Conservation (phyloP, 2,113 vertebrate species). For the Speoplatyrhinus poulsoni region DNA sequence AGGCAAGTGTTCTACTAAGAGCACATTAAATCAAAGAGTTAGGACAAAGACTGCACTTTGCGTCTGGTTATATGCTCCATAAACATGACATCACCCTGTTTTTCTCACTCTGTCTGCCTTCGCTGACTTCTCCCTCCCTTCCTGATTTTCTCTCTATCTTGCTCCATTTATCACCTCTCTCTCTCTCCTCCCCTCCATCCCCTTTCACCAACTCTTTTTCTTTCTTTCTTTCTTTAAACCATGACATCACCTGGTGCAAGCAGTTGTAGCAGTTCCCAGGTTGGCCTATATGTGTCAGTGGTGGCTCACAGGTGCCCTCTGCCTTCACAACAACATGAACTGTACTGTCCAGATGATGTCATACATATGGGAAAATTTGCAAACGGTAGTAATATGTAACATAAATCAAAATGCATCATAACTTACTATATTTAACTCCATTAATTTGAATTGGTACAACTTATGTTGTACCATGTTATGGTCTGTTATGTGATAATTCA, state of each 20-base stretch:
- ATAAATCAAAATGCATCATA: background rate
- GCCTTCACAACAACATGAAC: slow-evolving; percentile 10
- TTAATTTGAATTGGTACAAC: background rate
- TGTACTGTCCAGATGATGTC: slow-evolving; percentile 66
- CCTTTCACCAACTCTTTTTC: slow-evolving; percentile 38
- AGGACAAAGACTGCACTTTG: slow-evolving; percentile 45
- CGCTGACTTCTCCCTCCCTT: slow-evolving; percentile 7
- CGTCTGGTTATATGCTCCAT: slow-evolving; percentile 21
- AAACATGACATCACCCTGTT: slow-evolving; percentile 61
- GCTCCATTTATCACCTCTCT: background rate
- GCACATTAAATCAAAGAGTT: slow-evolving; percentile 28
- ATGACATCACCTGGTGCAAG: slow-evolving; percentile 59
- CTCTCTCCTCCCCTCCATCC: slow-evolving; percentile 29
- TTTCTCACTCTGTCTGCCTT: background rate
- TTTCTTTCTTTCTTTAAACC: slow-evolving; percentile 54
- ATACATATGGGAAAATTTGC: slow-evolving; percentile 47
- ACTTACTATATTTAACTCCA: background rate
- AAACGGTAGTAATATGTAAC: background rate
- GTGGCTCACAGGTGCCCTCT: slow-evolving; percentile 40
- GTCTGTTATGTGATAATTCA: background rate
- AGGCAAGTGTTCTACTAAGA: background rate
- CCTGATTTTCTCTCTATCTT: slow-evolving; percentile 35
- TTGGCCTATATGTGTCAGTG: slow-evolving; percentile 66
- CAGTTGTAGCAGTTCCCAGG: slow-evolving; percentile 47
- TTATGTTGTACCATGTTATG: no score